Evolutionary conservation across 2,113 vertebrate genomes (phyloP).

Genomic region (Anhinga anhinga): DNA sequence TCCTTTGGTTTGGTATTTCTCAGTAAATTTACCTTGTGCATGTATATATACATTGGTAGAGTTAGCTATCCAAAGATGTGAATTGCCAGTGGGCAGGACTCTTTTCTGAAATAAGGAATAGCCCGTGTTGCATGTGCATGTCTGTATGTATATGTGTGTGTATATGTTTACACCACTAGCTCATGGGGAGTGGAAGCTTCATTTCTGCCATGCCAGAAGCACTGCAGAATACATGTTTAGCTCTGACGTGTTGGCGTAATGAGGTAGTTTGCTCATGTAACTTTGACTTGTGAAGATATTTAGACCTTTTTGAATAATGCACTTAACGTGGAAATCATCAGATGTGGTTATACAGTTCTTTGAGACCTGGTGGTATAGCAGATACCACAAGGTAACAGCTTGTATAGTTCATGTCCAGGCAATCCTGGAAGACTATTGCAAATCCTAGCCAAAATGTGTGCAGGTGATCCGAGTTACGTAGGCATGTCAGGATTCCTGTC

Average conservation of each 20-base stretch:
- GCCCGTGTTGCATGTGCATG: accelerated
- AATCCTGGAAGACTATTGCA: background rate
- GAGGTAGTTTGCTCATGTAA: background rate
- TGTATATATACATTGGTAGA: background rate
- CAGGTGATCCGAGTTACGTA: background rate
- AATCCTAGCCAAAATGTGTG: background rate
- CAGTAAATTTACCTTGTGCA: background rate
- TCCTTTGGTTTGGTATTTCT: background rate
- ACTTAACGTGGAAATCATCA: background rate
- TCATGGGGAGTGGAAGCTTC: background rate
- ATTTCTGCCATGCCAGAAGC: background rate
- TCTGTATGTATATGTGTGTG: background rate
- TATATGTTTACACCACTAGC: background rate
- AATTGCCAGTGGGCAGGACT: background rate
- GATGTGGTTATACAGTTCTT: background rate
- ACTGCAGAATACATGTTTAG: background rate
- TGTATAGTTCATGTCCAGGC: background rate
- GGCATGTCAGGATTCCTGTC: background rate
- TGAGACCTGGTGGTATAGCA: background rate
- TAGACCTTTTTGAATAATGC: background rate
- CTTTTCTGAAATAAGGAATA: background rate
- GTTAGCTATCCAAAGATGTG: background rate
- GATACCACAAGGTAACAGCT: background rate
- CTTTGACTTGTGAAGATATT: background rate
- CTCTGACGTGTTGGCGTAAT: background rate